phyloP scores from a whole-genome alignment of 2,797 vertebrate species.

The Meriones psammophilus region DNA sequence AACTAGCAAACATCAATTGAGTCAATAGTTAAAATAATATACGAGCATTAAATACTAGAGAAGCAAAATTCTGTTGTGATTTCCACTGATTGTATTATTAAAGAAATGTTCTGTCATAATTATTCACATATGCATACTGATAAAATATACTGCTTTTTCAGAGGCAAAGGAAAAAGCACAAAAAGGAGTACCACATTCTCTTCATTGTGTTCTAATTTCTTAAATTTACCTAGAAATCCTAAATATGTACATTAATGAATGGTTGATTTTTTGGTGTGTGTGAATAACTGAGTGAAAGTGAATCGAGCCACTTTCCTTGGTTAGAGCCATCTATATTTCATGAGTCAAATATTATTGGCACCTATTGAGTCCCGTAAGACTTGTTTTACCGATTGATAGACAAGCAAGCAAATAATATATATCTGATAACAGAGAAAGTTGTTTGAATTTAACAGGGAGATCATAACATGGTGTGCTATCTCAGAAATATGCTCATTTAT shows the following conservation, averaged over 20 bases:
- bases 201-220: background rate
- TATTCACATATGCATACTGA: no score
- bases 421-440: background rate
- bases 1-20: background rate
- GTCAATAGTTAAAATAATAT: background rate
- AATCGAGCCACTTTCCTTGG: background rate
- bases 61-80: background rate
- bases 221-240: background rate
- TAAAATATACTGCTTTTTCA: background rate
- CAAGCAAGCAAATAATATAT: background rate
- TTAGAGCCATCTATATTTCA: background rate
- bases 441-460: background rate
- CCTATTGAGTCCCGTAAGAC: background rate
- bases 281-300: background rate
- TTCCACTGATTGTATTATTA: background rate
- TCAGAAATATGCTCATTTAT: background rate
- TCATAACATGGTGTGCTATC: background rate
- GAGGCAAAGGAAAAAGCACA: background rate
- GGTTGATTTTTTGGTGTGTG: no score
- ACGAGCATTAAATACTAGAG: background rate
- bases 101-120: fast-evolving
- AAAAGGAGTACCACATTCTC: background rate
- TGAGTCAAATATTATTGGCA: background rate
- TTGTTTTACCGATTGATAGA: background rate
- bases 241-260: background rate